These are phyloP conservation scores for Leucoraja erinaceus DNA, from an alignment of 2,113 vertebrate genomes.

Conservation along the genomic window DNA sequence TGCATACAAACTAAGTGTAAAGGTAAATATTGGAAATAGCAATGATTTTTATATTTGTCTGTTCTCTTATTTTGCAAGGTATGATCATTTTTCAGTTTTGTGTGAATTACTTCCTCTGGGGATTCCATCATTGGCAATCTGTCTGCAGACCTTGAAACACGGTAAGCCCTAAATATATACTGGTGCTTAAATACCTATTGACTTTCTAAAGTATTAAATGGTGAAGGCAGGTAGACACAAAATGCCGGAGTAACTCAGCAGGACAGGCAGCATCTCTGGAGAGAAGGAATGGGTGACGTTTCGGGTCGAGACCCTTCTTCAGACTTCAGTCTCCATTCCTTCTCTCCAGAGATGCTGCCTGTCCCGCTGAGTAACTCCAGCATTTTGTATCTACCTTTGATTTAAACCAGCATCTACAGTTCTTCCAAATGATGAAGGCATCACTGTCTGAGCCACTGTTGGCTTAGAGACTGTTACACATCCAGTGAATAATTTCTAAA, in stretches of 20 bases:
- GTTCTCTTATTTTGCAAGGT: slow-evolving; percentile 55
- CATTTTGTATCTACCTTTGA: no score
- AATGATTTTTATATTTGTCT: background rate
- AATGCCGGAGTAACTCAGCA: no score
- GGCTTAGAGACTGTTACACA: background rate
- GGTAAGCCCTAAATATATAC: slow-evolving; percentile 53
- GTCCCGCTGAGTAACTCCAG: no score
- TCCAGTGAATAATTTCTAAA: background rate
- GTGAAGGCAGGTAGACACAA: background rate
- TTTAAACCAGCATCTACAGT: no score
- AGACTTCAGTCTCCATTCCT: no score
- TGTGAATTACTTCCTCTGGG: slow-evolving; percentile 87
- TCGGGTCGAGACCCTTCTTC: no score
- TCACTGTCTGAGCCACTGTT: background rate
- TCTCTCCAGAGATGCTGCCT: no score
- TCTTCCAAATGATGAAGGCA: background rate
- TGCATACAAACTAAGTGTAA: background rate
- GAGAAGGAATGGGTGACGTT: no score
- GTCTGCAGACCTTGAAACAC: slow-evolving; percentile 69
- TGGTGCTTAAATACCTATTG: background rate
- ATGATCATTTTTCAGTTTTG: slow-evolving; percentile 87
- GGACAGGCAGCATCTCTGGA: no score
- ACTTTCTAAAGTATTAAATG: background rate
- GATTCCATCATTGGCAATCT: slow-evolving; percentile 77
- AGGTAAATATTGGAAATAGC: background rate